Base-by-base conservation (phyloP, 1,140 invertebrate species). In the Drosophila santomea region DNA sequence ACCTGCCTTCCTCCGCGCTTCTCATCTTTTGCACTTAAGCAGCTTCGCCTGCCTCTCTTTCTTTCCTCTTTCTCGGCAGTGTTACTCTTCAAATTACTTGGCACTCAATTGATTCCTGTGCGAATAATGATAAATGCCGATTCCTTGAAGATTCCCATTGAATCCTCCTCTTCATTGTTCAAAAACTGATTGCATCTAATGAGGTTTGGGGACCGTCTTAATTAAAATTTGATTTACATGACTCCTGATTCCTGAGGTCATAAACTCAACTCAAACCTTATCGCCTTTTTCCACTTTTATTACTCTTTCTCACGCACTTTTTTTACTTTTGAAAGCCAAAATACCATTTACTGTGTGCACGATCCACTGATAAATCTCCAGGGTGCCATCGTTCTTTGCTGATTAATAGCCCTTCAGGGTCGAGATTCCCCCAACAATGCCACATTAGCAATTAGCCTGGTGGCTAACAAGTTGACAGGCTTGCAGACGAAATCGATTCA, bases 91-190 rank as follows among this genome's bases (percentile, higher is more conserved):
- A 12, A 68, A 57, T 28, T 28, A 71, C 44, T 50, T 43, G 44
- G 3, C 35, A 57, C 50, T 41, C 69, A 58, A 43, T 71, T 69
- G 36, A 57, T 69, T 48, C 28, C 25, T 10, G 35, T 63, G 39
- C 43, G 11, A 17, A 17, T 17, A 17, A 17, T 20, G 28, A 32
- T 32, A 2, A 32, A 8, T 32, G 28, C 28, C 10, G 8, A 32
- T 32, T 32, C 28, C 28, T 8, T 8, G 10, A 8, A 0, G 28
- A 10, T 3, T 8, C 32, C 4, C 8, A 15, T 50, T 50, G 1
- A 17, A 32, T 17, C 25, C 48, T 15, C 45, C 48, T 28, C 45
- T 35, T 35, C 10, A 1, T 5, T 28, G 48, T 50, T 50, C 8
- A 6, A n/a, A 0, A 3, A 45, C 10, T 20, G 7, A 17, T n/a